Percentiles rank a stretch among this genome's conserved stretches.
phyloP scores from a whole-genome alignment of 2,797 vertebrate genomes.

The Silurus lanzhouensis region DNA sequence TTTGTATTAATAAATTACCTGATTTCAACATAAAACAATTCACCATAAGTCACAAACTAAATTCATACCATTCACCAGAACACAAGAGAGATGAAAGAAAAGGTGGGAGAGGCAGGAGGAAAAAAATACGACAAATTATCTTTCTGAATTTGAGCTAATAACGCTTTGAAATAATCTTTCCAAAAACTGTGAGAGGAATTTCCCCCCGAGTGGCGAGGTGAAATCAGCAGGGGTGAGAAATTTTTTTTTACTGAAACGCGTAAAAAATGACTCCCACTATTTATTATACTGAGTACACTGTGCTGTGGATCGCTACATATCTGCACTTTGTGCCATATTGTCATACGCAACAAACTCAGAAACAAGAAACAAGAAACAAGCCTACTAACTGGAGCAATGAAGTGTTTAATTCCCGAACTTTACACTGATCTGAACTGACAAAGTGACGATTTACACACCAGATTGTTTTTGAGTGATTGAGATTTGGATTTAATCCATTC shows the following conservation, averaged over 20 bases:
- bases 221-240: not conserved
- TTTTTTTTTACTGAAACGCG: not conserved
- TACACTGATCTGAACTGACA: not conserved
- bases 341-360: too few relatives aligned
- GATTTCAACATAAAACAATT: too few relatives aligned
- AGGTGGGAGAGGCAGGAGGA: not conserved
- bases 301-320: not conserved
- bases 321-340: not conserved
- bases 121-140: too few relatives aligned
- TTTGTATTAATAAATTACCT: too few relatives aligned
- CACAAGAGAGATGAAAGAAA: not conserved
- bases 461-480: not conserved
- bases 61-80: not conserved
- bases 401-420: not conserved
- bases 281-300: not conserved
- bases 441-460: not conserved
- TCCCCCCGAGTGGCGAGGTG: not conserved
- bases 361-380: too few relatives aligned
- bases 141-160: not conserved
- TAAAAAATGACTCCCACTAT: not conserved
- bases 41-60: not conserved
- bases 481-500: not conserved
- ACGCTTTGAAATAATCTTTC: not conserved
- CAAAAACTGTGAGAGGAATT: not conserved
- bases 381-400: not conserved